Conservation (phyloP, 2,888 invertebrate species). For the Idaea aversata region DNA sequence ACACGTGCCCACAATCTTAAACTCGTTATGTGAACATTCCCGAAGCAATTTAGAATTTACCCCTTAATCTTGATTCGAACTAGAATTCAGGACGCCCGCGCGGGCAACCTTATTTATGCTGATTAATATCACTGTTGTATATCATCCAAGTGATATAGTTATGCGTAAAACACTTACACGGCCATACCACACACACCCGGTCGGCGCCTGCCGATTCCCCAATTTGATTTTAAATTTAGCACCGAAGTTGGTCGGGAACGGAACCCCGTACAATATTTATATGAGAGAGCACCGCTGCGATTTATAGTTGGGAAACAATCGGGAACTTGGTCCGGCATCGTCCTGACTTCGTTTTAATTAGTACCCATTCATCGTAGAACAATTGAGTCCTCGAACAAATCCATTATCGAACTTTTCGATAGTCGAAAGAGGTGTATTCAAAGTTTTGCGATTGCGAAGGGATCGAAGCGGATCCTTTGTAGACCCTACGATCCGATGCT, state of each 20-base stretch:
- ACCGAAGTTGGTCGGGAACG: constrained; percentile 56
- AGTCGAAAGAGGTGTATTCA: constrained; percentile 76
- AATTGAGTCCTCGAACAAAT: constrained; percentile 76
- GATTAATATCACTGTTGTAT: constrained; percentile 42
- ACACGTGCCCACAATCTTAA: constrained; percentile 72
- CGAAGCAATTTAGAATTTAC: constrained; percentile 66
- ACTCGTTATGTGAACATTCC: constrained; percentile 65
- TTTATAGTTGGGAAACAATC: constrained; percentile 76
- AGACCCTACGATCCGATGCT: constrained; percentile 46
- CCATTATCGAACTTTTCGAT: constrained; percentile 80
- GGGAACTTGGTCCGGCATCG: constrained; percentile 71
- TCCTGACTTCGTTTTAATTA: constrained; percentile 80
- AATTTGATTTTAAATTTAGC: constrained; percentile 74
- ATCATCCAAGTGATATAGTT: constrained; percentile 28
- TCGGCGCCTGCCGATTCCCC: constrained; percentile 47
- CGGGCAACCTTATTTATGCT: constrained; percentile 45
- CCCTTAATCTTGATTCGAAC: constrained; percentile 57
- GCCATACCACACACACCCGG: constrained; percentile 29
- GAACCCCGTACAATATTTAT: constrained; percentile 68
- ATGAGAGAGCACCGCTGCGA: constrained; percentile 63
- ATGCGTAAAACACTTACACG: constrained; percentile 30
- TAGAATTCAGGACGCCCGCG: constrained; percentile 42
- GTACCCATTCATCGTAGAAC: constrained; percentile 79
- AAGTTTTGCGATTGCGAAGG: constrained; percentile 66
- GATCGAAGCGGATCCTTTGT: constrained; percentile 54